Conservation (phyloP, 2,113 vertebrate species). For the Helogale parvula region DNA sequence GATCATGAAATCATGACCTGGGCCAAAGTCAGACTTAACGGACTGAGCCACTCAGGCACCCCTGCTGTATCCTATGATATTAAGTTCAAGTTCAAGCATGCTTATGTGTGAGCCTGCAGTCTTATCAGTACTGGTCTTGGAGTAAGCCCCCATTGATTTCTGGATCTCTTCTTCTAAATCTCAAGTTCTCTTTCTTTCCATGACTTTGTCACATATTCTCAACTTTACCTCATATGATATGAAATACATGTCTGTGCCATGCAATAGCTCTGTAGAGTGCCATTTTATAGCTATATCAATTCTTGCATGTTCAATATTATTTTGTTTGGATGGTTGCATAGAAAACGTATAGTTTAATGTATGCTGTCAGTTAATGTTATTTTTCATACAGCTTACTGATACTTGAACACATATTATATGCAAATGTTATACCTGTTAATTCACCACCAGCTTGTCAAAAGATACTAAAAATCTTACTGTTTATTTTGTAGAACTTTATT, state of each 20-base stretch:
- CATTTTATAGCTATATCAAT: conserved; percentile 51
- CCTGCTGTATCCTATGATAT: background rate
- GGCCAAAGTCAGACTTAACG: too few relatives aligned
- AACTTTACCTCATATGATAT: background rate
- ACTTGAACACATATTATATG: conserved; percentile 75
- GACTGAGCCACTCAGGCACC: too few relatives aligned
- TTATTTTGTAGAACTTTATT: conserved; percentile 86
- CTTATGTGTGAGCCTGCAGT: background rate
- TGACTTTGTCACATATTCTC: background rate
- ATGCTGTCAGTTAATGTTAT: conserved; percentile 50
- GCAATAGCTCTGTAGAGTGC: conserved; percentile 44
- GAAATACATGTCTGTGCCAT: background rate
- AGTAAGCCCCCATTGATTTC: background rate
- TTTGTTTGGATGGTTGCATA: background rate
- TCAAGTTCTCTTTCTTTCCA: background rate
- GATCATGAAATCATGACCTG: too few relatives aligned
- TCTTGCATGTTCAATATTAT: conserved; percentile 19
- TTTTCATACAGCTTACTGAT: conserved; percentile 76
- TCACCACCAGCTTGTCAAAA: conserved; percentile 82
- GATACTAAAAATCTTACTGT: conserved; percentile 73
- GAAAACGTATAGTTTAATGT: conserved; percentile 35
- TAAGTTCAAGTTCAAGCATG: background rate
- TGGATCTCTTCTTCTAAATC: background rate
- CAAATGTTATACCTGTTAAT: conserved; percentile 82
- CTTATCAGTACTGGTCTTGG: background rate